These are phyloP conservation scores for Nycticorax nycticorax DNA, from an alignment of 2,113 vertebrate genomes.

Conservation along the genomic window DNA sequence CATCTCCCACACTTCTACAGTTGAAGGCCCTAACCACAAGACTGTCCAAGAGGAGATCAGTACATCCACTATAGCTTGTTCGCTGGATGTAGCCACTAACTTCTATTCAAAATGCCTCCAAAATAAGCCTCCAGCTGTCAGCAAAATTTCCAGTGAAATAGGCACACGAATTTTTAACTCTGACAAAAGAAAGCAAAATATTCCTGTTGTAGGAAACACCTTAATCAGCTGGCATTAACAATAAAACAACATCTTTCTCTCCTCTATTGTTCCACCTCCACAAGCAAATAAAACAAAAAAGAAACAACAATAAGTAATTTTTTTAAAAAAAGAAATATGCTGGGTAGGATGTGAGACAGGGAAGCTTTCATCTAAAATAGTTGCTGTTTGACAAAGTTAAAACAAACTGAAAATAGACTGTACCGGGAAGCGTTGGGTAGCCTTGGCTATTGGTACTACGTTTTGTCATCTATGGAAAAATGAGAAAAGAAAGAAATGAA, in stretches of 20 bases:
- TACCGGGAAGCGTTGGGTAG: not conserved
- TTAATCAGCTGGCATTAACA: not conserved
- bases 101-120: not conserved
- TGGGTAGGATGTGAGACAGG: not conserved
- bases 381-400: not conserved
- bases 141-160: not conserved
- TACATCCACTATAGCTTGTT: not conserved
- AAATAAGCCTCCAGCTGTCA: not conserved
- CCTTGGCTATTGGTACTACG: not conserved
- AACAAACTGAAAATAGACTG: not conserved
- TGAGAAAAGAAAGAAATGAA: not conserved
- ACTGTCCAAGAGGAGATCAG: not conserved
- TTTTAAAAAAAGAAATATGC: not conserved
- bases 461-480: not conserved
- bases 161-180: not conserved
- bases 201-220: not conserved
- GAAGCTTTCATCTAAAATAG: not conserved
- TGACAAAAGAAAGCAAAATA: not conserved
- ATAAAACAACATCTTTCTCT: not conserved
- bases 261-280: not conserved
- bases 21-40: not conserved
- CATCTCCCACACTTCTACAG: not conserved
- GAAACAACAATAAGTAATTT: not conserved
- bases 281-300: not conserved
- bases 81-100: not conserved